These are phyloP conservation scores for Hucho hucho DNA, from an alignment of 2,113 vertebrate genomes.

Conservation along the genomic window DNA sequence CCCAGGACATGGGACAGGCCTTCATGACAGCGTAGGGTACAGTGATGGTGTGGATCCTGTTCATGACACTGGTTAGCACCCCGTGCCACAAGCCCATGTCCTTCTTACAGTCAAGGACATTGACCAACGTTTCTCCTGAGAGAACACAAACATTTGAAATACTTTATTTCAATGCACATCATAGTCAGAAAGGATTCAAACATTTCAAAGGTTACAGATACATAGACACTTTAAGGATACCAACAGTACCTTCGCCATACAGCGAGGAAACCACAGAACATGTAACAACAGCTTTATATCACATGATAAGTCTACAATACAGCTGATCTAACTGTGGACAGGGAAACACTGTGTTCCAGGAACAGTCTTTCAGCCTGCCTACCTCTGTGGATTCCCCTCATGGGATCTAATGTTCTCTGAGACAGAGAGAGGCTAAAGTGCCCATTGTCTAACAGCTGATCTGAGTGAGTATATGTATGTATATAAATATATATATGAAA, in stretches of 20 bases:
- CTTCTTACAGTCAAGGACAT: slow-evolving; percentile 96
- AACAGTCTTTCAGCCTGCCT: not conserved
- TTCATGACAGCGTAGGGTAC: slow-evolving; percentile 98
- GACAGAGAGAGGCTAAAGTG: not conserved
- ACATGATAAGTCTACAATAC: too few relatives aligned
- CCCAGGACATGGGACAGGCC: slow-evolving; percentile 95
- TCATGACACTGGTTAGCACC: slow-evolving; percentile 94
- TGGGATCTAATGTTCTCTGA: not conserved
- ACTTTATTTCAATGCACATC: not conserved
- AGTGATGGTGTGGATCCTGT: slow-evolving; percentile 92
- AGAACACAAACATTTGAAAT: not conserved
- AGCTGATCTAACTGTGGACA: not conserved
- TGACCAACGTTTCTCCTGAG: slow-evolving; percentile 91
- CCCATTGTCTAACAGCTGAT: not conserved
- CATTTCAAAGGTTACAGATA: too few relatives aligned
- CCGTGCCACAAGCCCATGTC: slow-evolving; percentile 96
- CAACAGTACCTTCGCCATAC: too few relatives aligned
- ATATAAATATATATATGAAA: too few relatives aligned
- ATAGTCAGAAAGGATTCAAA: too few relatives aligned
- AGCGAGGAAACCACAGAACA: too few relatives aligned
- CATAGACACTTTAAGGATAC: too few relatives aligned
- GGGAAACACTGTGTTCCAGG: too few relatives aligned
- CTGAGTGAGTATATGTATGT: too few relatives aligned
- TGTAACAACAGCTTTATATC: too few relatives aligned
- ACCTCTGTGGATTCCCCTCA: not conserved